These are phyloP conservation scores for Reticulitermes speratus DNA, from an alignment of 1,140 invertebrate genomes.

Conservation along the genomic window DNA sequence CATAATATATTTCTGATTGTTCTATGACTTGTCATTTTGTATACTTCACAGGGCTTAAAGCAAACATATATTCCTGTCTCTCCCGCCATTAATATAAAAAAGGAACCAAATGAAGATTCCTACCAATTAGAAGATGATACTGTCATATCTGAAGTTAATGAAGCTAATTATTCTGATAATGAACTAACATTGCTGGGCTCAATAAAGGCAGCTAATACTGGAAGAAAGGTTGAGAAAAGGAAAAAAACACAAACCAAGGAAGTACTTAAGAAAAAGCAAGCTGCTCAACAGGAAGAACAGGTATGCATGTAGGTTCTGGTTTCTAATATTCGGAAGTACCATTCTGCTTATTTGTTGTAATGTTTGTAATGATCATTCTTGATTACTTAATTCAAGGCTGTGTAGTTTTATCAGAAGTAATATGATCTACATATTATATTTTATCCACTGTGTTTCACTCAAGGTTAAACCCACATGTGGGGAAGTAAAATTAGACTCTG, in stretches of 20 bases:
- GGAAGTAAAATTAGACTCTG: too few relatives aligned
- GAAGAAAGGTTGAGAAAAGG: conserved; percentile 2
- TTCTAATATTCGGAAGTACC: too few relatives aligned
- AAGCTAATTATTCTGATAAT: neutral
- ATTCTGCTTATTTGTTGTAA: too few relatives aligned
- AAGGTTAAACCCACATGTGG: too few relatives aligned
- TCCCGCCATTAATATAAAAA: neutral
- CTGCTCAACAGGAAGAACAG: neutral
- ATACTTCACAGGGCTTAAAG: neutral
- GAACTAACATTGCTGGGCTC: conserved; percentile 31
- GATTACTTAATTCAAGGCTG: too few relatives aligned
- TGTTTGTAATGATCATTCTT: too few relatives aligned
- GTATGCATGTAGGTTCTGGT: neutral
- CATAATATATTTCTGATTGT: too few relatives aligned
- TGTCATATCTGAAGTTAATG: neutral
- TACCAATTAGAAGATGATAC: neutral
- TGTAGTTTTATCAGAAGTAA: too few relatives aligned
- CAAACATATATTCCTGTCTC: neutral
- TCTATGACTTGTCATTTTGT: too few relatives aligned
- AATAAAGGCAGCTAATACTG: neutral
- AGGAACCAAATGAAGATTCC: neutral
- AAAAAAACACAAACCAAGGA: neutral
- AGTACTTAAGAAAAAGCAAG: neutral
- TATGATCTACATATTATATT: too few relatives aligned
- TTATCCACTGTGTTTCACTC: too few relatives aligned